These are phyloP conservation scores for Zaprionus nigranus DNA, from an alignment of 1,140 invertebrate species.

Conservation along the genomic window DNA sequence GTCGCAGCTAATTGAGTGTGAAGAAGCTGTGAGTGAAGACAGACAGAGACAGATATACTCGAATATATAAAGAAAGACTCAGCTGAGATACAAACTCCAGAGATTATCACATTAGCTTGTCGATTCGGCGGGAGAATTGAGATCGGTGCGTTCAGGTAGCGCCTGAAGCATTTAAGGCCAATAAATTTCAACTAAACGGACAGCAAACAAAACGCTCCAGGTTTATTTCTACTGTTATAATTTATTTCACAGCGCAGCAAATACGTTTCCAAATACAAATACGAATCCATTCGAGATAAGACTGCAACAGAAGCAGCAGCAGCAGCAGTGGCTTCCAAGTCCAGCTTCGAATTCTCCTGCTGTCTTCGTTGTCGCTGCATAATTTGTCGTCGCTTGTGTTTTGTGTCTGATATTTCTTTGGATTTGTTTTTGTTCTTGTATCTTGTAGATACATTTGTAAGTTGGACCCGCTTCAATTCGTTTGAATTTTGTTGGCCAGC, in stretches of 20 bases:
- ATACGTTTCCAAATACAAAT: conserved; percentile 32
- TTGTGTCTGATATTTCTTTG: conserved; percentile 17
- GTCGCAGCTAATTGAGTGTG: conserved; percentile 74
- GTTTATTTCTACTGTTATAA: conserved; percentile 78
- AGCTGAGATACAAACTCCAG: conserved; percentile 30
- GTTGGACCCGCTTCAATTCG: conserved; percentile 64
- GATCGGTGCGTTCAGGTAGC: conserved; percentile 60
- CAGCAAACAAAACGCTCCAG: conserved; percentile 72
- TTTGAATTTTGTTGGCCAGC: conserved; percentile 67
- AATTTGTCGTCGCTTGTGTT: conserved; percentile 73
- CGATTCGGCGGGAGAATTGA: conserved; percentile 15
- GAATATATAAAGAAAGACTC: not conserved
- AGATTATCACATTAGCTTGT: conserved; percentile 36
- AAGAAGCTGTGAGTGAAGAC: conserved; percentile 43
- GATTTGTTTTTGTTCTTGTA: conserved; percentile 39
- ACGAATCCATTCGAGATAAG: conserved; percentile 49
- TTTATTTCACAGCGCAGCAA: conserved; percentile 63
- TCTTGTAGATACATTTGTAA: conserved; percentile 81
- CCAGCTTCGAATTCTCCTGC: conserved; percentile 14
- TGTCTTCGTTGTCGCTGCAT: conserved; percentile 67
- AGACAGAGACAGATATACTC: not conserved
- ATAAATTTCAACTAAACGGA: conserved; percentile 73
- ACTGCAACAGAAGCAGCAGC: conserved; percentile 10
- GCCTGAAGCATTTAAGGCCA: conserved; percentile 42
- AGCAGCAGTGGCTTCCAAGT: conserved; percentile 8